These are phyloP conservation scores for Drosophila arizonae DNA, from an alignment of 1,140 invertebrate species.

Conservation along the genomic window DNA sequence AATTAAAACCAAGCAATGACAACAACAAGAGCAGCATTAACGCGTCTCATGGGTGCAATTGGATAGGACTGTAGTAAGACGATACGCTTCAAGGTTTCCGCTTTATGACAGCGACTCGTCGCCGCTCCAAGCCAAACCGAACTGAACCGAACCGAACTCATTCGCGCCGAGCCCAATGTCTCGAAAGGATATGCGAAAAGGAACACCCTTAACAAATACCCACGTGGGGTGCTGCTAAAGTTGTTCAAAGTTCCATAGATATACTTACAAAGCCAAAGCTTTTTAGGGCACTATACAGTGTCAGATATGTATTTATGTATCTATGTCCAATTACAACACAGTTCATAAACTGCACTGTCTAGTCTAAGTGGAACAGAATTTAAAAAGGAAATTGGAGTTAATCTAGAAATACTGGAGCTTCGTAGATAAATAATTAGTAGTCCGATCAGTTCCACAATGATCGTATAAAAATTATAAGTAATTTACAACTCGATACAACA, in stretches of 20 bases:
- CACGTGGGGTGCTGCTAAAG: not conserved
- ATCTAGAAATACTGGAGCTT: not conserved
- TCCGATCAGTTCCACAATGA: too few relatives aligned
- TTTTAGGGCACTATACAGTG: too few relatives aligned
- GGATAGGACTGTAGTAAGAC: slow-evolving; percentile 64
- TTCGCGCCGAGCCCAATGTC: not conserved
- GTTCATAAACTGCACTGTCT: too few relatives aligned
- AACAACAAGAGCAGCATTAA: slow-evolving; percentile 43
- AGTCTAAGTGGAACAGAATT: too few relatives aligned
- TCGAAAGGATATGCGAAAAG: slow-evolving; percentile 29
- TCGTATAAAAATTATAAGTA: too few relatives aligned
- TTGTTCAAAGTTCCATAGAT: not conserved
- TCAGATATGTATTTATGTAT: too few relatives aligned
- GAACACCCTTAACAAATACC: not conserved
- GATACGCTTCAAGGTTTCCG: slow-evolving; percentile 78
- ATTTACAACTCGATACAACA: too few relatives aligned
- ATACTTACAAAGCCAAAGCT: too few relatives aligned
- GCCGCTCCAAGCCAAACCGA: slow-evolving; percentile 22
- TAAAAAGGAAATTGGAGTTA: too few relatives aligned
- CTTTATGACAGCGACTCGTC: slow-evolving; percentile 52
- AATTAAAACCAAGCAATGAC: slow-evolving; percentile 63
- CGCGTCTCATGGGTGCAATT: slow-evolving; percentile 62
- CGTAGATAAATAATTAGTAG: not conserved
- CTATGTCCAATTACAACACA: too few relatives aligned
- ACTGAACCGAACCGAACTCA: slow-evolving; percentile 7